A percentile compares a stretch with the other conserved stretches of the same genome.
Conservation (phyloP, 2,888 invertebrate genomes). For the Phanerotoma sp. region DNA sequence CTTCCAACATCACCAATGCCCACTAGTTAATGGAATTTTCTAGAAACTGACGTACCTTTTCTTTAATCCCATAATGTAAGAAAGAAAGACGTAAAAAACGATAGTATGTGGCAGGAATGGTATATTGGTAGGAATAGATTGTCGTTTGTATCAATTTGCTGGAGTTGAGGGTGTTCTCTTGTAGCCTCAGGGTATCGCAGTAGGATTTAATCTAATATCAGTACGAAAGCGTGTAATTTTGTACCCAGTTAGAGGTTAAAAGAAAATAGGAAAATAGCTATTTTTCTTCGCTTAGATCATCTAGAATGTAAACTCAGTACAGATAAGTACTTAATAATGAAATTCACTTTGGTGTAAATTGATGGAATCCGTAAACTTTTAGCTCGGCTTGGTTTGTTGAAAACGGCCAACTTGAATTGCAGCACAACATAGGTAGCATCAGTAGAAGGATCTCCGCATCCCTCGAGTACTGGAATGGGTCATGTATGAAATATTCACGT, state of each 20-base stretch:
- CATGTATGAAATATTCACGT: conserved; percentile 31
- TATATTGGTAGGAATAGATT: not conserved
- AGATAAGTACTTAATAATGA: not conserved
- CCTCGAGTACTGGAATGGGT: not conserved
- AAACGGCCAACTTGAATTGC: not conserved
- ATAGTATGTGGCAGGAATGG: too few relatives aligned
- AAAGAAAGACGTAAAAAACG: too few relatives aligned
- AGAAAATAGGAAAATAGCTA: not conserved
- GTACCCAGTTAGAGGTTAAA: not conserved
- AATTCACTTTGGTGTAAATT: conserved; percentile 4
- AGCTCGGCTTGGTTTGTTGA: not conserved
- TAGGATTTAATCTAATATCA: not conserved
- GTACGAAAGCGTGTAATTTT: not conserved
- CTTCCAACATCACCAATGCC: too few relatives aligned
- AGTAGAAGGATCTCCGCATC: not conserved
- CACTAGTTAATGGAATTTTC: too few relatives aligned
- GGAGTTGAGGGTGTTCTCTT: not conserved
- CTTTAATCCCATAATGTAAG: too few relatives aligned
- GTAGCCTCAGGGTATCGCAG: not conserved
- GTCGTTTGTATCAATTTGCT: conserved; percentile 6
- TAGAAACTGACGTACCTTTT: too few relatives aligned
- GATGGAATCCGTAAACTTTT: not conserved
- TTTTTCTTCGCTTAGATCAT: not conserved
- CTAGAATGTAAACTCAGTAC: not conserved
- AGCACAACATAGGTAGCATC: not conserved